Conservation (phyloP, 2,888 invertebrate species). For the Synergus umbraculus region DNA sequence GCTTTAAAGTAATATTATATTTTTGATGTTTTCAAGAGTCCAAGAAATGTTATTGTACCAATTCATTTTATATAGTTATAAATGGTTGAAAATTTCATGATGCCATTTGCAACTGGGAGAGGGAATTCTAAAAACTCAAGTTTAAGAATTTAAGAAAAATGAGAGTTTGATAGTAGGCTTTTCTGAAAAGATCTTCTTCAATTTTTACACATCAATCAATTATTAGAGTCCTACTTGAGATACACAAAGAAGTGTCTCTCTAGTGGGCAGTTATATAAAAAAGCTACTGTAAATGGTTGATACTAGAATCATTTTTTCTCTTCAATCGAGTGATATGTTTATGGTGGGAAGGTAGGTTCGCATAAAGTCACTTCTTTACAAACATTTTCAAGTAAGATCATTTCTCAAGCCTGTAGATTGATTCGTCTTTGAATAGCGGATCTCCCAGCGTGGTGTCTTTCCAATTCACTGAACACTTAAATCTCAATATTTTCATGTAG, state of each 20-base stretch:
- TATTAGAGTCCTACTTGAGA: slow-evolving; percentile 11
- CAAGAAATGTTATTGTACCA: no score
- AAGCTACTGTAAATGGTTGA: slow-evolving; percentile 40
- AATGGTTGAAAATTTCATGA: not conserved
- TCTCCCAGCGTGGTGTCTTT: slow-evolving; percentile 37
- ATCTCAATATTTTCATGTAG: slow-evolving; percentile 38
- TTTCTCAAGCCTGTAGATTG: slow-evolving; percentile 37
- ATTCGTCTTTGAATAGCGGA: slow-evolving; percentile 36
- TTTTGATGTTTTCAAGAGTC: not conserved
- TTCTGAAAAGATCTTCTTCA: slow-evolving; percentile 7
- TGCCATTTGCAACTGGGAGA: not conserved
- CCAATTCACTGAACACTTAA: slow-evolving; percentile 34
- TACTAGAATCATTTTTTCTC: slow-evolving; percentile 32
- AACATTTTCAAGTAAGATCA: slow-evolving; percentile 31
- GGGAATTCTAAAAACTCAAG: not conserved
- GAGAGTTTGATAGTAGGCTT: slow-evolving; percentile 24
- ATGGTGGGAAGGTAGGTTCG: slow-evolving; percentile 37
- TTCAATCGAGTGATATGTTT: slow-evolving; percentile 31
- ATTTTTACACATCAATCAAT: slow-evolving; percentile 37
- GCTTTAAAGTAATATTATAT: not conserved
- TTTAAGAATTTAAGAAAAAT: slow-evolving; percentile 26
- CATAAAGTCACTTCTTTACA: slow-evolving; percentile 30
- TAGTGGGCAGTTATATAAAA: slow-evolving; percentile 28
- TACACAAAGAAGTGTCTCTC: slow-evolving; percentile 34
- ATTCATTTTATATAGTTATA: not conserved